Percentiles rank a stretch among this genome's conserved stretches.
phyloP scores from a whole-genome alignment of 2,888 invertebrate species.

The Archips xylosteana region DNA sequence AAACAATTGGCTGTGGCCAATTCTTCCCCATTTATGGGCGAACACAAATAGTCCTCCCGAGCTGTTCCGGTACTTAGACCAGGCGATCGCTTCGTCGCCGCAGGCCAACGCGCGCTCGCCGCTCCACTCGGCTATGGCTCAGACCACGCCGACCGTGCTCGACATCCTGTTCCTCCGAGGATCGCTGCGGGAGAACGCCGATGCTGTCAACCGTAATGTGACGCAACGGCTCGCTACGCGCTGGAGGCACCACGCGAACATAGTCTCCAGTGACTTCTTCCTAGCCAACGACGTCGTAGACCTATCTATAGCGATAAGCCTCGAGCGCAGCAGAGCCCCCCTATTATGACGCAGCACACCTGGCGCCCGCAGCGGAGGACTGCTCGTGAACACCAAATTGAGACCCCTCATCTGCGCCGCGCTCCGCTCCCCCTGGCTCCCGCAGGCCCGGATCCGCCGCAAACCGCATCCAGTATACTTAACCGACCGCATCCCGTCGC shows the following conservation, averaged over 20 bases:
- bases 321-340: slow-evolving; percentile 62
- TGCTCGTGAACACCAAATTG: slow-evolving; percentile 55
- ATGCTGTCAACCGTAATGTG: slow-evolving; percentile 89
- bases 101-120: slow-evolving; percentile 75
- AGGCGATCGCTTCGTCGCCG: slow-evolving; percentile 70
- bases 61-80: slow-evolving; percentile 74
- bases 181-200: slow-evolving; percentile 87
- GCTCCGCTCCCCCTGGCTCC: slow-evolving; percentile 39
- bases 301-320: slow-evolving; percentile 85
- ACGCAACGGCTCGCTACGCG: slow-evolving; percentile 88
- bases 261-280: slow-evolving; percentile 91
- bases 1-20: slow-evolving; percentile 87
- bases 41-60: slow-evolving; percentile 78
- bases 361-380: slow-evolving; percentile 66
- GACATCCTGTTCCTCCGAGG: slow-evolving; percentile 87
- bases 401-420: slow-evolving; percentile 11
- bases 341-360: slow-evolving; percentile 71
- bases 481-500: slow-evolving; percentile 55
- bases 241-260: slow-evolving; percentile 89
- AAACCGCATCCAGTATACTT: slow-evolving; percentile 56
- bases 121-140: slow-evolving; percentile 89
- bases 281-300: slow-evolving; percentile 90
- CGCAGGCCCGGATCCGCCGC: slow-evolving; percentile 39
- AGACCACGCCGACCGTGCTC: slow-evolving; percentile 88
- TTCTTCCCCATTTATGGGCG: slow-evolving; percentile 88